Evolutionary conservation across 1,140 invertebrate species (phyloP).

Genomic region (Drosophila ercepeae): DNA sequence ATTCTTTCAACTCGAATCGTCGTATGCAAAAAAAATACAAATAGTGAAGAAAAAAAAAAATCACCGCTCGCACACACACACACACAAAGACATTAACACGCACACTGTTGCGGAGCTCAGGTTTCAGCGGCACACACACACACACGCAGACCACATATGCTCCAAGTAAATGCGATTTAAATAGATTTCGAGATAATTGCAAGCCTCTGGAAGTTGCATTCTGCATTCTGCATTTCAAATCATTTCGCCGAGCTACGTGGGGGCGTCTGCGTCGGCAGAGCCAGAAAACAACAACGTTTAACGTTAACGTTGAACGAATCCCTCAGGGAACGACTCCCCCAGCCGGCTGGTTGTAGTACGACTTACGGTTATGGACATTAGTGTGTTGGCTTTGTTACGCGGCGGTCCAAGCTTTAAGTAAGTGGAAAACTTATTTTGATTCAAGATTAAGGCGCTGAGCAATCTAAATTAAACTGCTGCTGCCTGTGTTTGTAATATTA

Average conservation of each 20-base stretch:
- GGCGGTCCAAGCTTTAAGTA: constrained; percentile 53
- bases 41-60: constrained; percentile 40
- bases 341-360: background rate
- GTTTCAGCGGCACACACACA: constrained; percentile 59
- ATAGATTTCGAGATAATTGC: constrained; percentile 47
- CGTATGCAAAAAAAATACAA: constrained; percentile 68
- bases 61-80: constrained; percentile 37
- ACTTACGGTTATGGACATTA: constrained; percentile 83
- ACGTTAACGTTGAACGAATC: too few relatives aligned
- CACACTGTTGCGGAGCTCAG: constrained; percentile 61
- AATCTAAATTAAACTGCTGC: constrained; percentile 62
- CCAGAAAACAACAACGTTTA: constrained; percentile 14
- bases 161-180: constrained; percentile 29
- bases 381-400: constrained; percentile 66
- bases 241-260: constrained; percentile 59
- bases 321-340: constrained; percentile 15
- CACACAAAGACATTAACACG: constrained; percentile 5
- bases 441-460: constrained; percentile 48
- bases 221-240: constrained; percentile 31
- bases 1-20: constrained; percentile 72
- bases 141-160: constrained; percentile 2
- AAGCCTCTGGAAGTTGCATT: constrained; percentile 38
- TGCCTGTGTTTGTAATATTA: constrained; percentile 72
- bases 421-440: constrained; percentile 39
- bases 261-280: constrained; percentile 51